A percentile compares a stretch with the other conserved stretches of the same genome.
Conservation (phyloP, 2,113 vertebrate species). For the Alethe diademata region DNA sequence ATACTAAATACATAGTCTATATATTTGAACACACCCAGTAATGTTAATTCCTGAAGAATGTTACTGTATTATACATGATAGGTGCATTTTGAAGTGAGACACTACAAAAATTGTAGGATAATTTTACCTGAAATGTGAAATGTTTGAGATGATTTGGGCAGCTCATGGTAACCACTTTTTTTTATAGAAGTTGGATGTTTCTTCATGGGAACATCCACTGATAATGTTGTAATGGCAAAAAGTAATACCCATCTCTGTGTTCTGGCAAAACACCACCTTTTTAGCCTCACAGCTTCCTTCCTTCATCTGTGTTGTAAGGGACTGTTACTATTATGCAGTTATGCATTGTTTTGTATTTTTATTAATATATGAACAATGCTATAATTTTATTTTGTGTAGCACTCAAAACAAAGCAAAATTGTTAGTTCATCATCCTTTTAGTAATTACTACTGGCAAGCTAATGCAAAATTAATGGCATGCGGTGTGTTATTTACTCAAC, state of each 20-base stretch:
- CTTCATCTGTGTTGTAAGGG: background rate
- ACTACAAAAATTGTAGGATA: background rate
- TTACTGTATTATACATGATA: background rate
- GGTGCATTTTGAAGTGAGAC: background rate
- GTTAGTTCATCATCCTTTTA: constrained; percentile 34
- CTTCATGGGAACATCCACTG: background rate
- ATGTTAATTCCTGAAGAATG: background rate
- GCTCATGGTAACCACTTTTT: background rate
- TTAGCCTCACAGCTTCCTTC: background rate
- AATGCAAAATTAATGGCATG: constrained; percentile 62
- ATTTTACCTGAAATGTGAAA: background rate
- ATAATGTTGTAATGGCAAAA: background rate
- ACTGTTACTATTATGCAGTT: background rate
- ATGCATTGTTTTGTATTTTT: background rate
- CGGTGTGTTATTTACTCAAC: constrained; percentile 70
- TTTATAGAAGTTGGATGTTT: background rate
- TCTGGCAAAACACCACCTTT: background rate
- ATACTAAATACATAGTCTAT: background rate
- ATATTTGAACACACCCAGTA: background rate
- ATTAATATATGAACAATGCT: background rate
- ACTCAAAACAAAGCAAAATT: background rate
- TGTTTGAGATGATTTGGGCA: background rate
- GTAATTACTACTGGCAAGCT: constrained; percentile 52
- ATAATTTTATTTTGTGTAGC: background rate
- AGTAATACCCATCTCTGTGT: background rate